Conservation (phyloP, 2,113 vertebrate species). For the Colinus virginianus region DNA sequence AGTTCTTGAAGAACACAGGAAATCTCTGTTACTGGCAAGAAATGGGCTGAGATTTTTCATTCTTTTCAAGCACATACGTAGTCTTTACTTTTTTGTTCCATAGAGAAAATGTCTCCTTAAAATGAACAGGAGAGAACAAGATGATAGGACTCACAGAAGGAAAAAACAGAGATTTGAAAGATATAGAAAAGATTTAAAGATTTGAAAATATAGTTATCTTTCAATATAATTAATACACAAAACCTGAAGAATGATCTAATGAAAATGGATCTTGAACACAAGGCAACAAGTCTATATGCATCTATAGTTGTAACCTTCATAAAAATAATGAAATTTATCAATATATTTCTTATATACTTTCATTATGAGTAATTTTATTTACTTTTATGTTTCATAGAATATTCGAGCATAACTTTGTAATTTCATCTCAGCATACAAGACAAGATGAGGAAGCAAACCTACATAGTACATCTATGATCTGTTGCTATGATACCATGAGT, state of each 20-base stretch:
- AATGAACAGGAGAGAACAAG: not conserved
- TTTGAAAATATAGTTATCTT: not conserved
- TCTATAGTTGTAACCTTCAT: not conserved
- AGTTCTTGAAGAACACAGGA: not conserved
- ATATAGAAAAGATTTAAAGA: not conserved
- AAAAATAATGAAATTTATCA: not conserved
- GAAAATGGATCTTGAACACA: not conserved
- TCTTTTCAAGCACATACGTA: not conserved
- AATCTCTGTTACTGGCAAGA: not conserved
- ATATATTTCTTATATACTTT: not conserved
- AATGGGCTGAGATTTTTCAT: not conserved
- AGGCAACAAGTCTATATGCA: not conserved
- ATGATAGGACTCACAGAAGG: not conserved
- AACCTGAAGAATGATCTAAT: not conserved
- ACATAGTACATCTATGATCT: not conserved
- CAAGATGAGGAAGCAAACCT: not conserved
- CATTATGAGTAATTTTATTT: not conserved
- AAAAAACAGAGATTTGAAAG: not conserved
- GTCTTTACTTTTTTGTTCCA: not conserved
- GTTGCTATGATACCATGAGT: not conserved
- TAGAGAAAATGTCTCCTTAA: not conserved
- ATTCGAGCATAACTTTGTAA: not conserved
- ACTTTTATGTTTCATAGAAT: not conserved
- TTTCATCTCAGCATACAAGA: not conserved
- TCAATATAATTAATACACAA: not conserved